Evolutionary conservation across 2,888 invertebrate species (phyloP), one percentile per base, ranked within the genome.

Genomic region (Drosophila multiciliata): DNA sequence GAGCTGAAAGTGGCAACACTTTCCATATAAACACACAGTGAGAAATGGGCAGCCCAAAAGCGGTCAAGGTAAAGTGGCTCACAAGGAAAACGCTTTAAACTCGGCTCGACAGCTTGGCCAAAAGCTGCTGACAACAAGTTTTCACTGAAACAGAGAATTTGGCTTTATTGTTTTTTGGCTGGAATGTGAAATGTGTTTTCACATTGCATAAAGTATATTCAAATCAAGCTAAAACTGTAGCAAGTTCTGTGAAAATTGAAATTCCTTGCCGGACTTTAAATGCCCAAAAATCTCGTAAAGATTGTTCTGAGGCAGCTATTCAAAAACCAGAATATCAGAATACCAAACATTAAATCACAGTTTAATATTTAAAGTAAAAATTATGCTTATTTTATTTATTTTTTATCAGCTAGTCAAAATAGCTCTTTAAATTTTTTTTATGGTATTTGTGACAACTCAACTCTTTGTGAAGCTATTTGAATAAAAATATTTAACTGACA

Each of bases 1-100:
- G 15, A 40, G 53, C 50, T 48, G 20, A 76, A 66, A 79, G 70
- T 75, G 66, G 40, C 62, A 66, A 71, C 15, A 50, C 26, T 64
- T 15, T 52, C 15, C 23, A 4, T 9, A 23, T 52, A 59, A 65
- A 59, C 52, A 75, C 45, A 75, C 45, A 40, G 40, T 4, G 6
- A 50, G 32, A 29, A 50, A n/a, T 50, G 20, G 11, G 26, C 32
- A 29, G 38, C 2, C 15, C 15, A 5, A 29, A 40, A 50, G n/a
- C n/a, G 32, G 52, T 58, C 49, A 67, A 64, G 73, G 66, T 57
- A 23, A 53, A 32, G 63, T 5, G 20, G 17, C 50, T 17, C 15
- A 20, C 26, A 42, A 35, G 17, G 35, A 29, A 29, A 38, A 49
- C 52, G 23, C 23, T 42, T 38, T 58, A 53, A 75, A 20, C 57